Evolutionary conservation across 2,888 invertebrate species (phyloP).

Genomic region (Dastarcus helophoroides): DNA sequence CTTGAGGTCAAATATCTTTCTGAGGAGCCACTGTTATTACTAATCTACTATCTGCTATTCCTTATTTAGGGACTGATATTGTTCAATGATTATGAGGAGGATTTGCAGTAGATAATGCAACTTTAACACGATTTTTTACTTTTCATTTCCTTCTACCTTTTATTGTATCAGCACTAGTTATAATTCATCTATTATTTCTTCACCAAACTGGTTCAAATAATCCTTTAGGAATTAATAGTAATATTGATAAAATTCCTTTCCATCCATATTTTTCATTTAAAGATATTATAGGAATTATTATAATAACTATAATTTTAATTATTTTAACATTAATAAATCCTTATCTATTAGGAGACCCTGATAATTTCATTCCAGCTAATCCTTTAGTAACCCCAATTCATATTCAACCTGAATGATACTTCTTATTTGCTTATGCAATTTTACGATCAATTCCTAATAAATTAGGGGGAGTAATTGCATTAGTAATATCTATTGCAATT

Average conservation of each 20-base stretch:
- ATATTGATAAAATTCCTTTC: slow-evolving; percentile 57
- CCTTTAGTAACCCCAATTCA: slow-evolving; percentile 58
- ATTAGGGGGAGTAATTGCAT: slow-evolving; percentile 59
- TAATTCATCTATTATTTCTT: slow-evolving; percentile 53
- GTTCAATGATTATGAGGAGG: slow-evolving; percentile 68
- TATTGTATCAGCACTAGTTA: slow-evolving; percentile 47
- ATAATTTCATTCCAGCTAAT: slow-evolving; percentile 63
- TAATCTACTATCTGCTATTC: slow-evolving; percentile 59
- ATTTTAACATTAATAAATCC: slow-evolving; percentile 45
- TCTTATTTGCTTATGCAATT: slow-evolving; percentile 72
- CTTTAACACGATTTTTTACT: slow-evolving; percentile 64
- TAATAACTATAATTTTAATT: slow-evolving; percentile 43
- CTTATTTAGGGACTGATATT: slow-evolving; percentile 50
- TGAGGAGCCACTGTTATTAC: slow-evolving; percentile 73
- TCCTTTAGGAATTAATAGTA: slow-evolving; percentile 51
- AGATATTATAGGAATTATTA: slow-evolving; percentile 50
- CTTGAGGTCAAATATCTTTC: slow-evolving; percentile 73
- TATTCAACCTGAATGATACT: slow-evolving; percentile 80
- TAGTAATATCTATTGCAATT: slow-evolving; percentile 56
- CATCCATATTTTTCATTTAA: slow-evolving; percentile 55
- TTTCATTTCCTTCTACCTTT: slow-evolving; percentile 65
- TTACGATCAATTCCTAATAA: slow-evolving; percentile 71
- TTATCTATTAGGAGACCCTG: slow-evolving; percentile 53
- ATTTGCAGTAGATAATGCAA: slow-evolving; percentile 61
- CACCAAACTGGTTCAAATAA: slow-evolving; percentile 60